Percentiles rank a stretch among this genome's conserved stretches.
phyloP scores from a whole-genome alignment of 2,888 invertebrate genomes.

The Andrena trimmerana region DNA sequence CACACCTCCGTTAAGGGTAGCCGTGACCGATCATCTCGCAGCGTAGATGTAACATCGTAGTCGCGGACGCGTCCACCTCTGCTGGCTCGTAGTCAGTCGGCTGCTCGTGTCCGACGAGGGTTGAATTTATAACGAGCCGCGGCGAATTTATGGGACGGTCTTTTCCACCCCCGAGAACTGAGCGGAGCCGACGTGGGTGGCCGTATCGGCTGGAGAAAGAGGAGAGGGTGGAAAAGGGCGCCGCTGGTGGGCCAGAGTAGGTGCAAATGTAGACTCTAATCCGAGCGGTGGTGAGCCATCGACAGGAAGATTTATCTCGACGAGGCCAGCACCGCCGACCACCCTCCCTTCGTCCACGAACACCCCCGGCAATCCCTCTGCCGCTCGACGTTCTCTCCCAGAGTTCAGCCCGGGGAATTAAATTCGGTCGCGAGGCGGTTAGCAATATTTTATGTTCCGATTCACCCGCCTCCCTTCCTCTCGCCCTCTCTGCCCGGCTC shows the following conservation, averaged over 20 bases:
- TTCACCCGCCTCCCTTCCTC: slow-evolving; percentile 32
- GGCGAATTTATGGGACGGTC: slow-evolving; percentile 80
- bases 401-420: slow-evolving; percentile 72
- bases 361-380: slow-evolving; percentile 61
- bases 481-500: slow-evolving; percentile 9
- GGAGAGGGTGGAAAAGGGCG: slow-evolving; percentile 33
- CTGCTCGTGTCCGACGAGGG: slow-evolving; percentile 70
- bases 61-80: slow-evolving; percentile 34
- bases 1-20: slow-evolving; percentile 35
- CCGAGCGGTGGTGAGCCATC: slow-evolving; percentile 83
- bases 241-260: slow-evolving; percentile 67
- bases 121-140: slow-evolving; percentile 81
- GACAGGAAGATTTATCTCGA: slow-evolving; percentile 83
- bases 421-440: slow-evolving; percentile 73
- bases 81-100: slow-evolving; percentile 49
- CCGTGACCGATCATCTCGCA: slow-evolving; percentile 33
- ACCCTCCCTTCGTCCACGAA: slow-evolving; percentile 36
- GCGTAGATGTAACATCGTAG: slow-evolving; percentile 47
- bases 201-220: slow-evolving; percentile 23
- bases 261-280: slow-evolving; percentile 84
- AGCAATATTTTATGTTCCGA: slow-evolving; percentile 73
- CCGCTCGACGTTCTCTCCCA: slow-evolving; percentile 56
- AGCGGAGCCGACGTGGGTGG: slow-evolving; percentile 26
- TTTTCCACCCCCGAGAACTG: slow-evolving; percentile 53
- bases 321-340: slow-evolving; percentile 65